A percentile compares a stretch with the other conserved stretches of the same genome.
phyloP scores from a whole-genome alignment of 2,113 vertebrate genomes.

The Oreocharis arfaki region DNA sequence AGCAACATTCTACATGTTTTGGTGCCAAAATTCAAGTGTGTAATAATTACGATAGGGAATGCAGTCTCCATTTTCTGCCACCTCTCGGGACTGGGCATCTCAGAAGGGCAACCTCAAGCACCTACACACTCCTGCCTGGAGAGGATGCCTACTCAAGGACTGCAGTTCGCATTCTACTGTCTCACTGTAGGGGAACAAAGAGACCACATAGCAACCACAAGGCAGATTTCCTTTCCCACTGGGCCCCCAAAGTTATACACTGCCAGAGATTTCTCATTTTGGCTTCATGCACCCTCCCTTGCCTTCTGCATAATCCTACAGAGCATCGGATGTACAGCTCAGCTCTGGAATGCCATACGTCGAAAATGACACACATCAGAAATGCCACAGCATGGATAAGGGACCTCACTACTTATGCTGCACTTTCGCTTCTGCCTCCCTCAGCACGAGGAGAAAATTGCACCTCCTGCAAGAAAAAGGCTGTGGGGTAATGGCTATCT shows the following conservation, averaged over 20 bases:
- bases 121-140: rapidly evolving
- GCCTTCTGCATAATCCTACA: neutral
- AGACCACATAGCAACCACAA: neutral
- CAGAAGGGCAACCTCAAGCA: neutral
- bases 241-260: neutral
- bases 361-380: rapidly evolving
- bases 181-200: neutral
- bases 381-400: neutral
- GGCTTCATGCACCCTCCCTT: neutral
- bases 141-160: rapidly evolving
- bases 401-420: rapidly evolving
- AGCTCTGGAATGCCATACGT: neutral
- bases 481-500: neutral
- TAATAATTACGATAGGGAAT: neutral
- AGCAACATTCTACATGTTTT: neutral
- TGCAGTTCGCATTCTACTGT: neutral
- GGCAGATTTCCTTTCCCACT: neutral
- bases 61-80: neutral
- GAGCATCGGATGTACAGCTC: neutral
- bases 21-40: neutral
- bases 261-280: neutral
- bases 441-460: neutral
- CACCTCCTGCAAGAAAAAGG: neutral
- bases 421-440: neutral
- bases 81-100: neutral